phyloP scores from a whole-genome alignment of 1,140 invertebrate species.

The Drosophila lini region DNA sequence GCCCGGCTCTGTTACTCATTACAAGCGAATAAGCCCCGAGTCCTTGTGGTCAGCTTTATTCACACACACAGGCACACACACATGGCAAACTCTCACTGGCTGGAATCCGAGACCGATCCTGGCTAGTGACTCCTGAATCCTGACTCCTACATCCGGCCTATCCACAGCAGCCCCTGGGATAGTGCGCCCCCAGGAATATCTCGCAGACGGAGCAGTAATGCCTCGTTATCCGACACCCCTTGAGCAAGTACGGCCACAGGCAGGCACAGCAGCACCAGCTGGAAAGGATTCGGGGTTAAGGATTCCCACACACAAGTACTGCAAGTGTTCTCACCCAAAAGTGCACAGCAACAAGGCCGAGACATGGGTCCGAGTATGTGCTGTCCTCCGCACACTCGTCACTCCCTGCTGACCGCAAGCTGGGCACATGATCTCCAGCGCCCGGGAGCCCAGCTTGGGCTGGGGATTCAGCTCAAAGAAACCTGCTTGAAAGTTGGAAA shows the following conservation, averaged over 20 bases:
- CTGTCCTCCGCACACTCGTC: constrained; percentile 13
- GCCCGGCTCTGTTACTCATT: constrained; percentile 33
- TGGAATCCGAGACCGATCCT: constrained; percentile 6
- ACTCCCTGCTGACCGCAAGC: constrained; percentile 49
- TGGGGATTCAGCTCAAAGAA: constrained; percentile 35
- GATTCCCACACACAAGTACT: not conserved
- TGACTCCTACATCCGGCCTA: not conserved
- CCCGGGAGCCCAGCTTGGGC: constrained; percentile 28
- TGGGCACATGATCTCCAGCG: constrained; percentile 49
- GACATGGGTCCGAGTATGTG: constrained; percentile 31
- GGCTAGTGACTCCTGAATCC: not conserved
- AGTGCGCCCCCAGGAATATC: constrained; percentile 51
- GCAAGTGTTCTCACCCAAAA: constrained; percentile 33
- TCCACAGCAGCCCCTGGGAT: constrained; percentile 32
- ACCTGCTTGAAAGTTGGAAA: constrained; percentile 1
- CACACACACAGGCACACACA: constrained; percentile 3
- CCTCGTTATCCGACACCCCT: constrained; percentile 43
- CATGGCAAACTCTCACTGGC: constrained; percentile 1
- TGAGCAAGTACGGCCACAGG: constrained; percentile 47
- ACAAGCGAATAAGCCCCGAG: constrained; percentile 29
- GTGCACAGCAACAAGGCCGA: constrained; percentile 52
- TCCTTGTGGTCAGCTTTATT: constrained; percentile 35
- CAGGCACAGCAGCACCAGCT: constrained; percentile 66
- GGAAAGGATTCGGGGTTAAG: not conserved
- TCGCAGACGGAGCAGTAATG: constrained; percentile 55